Conservation (phyloP, 2,888 invertebrate species). For the Platynereis dumerilii region DNA sequence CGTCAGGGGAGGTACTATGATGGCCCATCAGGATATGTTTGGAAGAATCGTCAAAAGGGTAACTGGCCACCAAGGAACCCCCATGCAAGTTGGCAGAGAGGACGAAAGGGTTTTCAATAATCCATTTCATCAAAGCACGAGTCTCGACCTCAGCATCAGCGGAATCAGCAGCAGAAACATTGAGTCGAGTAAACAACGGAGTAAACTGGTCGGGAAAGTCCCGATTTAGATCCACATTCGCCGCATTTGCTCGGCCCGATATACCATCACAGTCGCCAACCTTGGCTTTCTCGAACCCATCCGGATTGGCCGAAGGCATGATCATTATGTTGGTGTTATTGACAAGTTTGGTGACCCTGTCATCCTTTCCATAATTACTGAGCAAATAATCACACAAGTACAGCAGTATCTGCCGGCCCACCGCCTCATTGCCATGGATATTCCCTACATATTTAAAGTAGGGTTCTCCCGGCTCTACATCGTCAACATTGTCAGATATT, state of each 20-base stretch:
- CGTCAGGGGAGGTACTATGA: slow-evolving; percentile 72
- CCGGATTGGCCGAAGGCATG: slow-evolving; percentile 97
- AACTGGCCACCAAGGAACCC: slow-evolving; percentile 90
- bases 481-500: slow-evolving; percentile 7
- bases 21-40: slow-evolving; percentile 61
- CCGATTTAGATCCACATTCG: slow-evolving; percentile 81
- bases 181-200: background rate
- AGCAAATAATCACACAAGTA: slow-evolving; percentile 86
- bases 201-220: slow-evolving; percentile 81
- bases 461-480: slow-evolving; percentile 75
- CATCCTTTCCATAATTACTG: slow-evolving; percentile 76
- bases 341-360: slow-evolving; percentile 79
- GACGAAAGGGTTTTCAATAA: slow-evolving; percentile 77
- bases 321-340: slow-evolving; percentile 87
- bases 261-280: slow-evolving; percentile 72
- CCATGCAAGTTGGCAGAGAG: slow-evolving; percentile 84
- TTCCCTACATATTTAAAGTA: slow-evolving; percentile 97
- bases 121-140: slow-evolving; percentile 53
- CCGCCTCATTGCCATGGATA: slow-evolving; percentile 95
- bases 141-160: slow-evolving; percentile 64
- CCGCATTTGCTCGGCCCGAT: slow-evolving; percentile 78
- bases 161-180: background rate
- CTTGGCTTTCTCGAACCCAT: slow-evolving; percentile 86
- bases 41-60: slow-evolving; percentile 82
- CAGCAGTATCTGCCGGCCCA: slow-evolving; percentile 90